A percentile compares a stretch with the other conserved stretches of the same genome.
phyloP scores from a whole-genome alignment of 2,888 invertebrate genomes.

The Temnothorax rugatulus region DNA sequence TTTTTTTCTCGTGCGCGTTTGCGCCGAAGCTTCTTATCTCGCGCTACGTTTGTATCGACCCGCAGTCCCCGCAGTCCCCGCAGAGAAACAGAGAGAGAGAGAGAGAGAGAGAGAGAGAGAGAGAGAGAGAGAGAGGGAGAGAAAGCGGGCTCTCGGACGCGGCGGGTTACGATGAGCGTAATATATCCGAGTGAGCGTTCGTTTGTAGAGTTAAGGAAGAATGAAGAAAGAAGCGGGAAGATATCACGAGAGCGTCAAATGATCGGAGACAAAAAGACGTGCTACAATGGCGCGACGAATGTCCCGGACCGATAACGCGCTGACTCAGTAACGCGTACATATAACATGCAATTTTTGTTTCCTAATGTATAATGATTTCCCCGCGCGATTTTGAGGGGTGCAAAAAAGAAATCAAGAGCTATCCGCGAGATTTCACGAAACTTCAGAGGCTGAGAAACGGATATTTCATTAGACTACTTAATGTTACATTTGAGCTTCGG shows the following conservation, averaged over 20 bases:
- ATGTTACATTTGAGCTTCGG: slow-evolving; percentile 5
- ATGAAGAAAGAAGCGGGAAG: slow-evolving; percentile 47
- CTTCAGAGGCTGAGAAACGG: neutral
- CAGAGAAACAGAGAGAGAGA: no score
- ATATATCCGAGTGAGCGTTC: slow-evolving; percentile 51
- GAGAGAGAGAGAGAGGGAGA: no score
- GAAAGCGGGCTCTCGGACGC: slow-evolving; percentile 7
- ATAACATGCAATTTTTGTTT: slow-evolving; percentile 20
- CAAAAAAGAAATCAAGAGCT: neutral
- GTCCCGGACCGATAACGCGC: slow-evolving; percentile 21
- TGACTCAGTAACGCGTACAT: neutral
- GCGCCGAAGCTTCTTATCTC: slow-evolving; percentile 24
- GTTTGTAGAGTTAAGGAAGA: slow-evolving; percentile 35
- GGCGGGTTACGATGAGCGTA: slow-evolving; percentile 41
- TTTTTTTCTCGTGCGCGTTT: neutral
- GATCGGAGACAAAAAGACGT: slow-evolving; percentile 24
- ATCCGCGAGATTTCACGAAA: neutral
- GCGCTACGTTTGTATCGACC: slow-evolving; percentile 47
- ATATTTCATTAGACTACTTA: slow-evolving; percentile 17
- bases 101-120: no score
- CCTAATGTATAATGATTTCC: slow-evolving; percentile 5
- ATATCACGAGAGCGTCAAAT: slow-evolving; percentile 34
- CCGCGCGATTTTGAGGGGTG: neutral
- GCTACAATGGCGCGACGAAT: slow-evolving; percentile 30
- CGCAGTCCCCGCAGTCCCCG: neutral